These are phyloP conservation scores for Clitarchus hookeri DNA, from an alignment of 2,888 invertebrate genomes.

Conservation along the genomic window DNA sequence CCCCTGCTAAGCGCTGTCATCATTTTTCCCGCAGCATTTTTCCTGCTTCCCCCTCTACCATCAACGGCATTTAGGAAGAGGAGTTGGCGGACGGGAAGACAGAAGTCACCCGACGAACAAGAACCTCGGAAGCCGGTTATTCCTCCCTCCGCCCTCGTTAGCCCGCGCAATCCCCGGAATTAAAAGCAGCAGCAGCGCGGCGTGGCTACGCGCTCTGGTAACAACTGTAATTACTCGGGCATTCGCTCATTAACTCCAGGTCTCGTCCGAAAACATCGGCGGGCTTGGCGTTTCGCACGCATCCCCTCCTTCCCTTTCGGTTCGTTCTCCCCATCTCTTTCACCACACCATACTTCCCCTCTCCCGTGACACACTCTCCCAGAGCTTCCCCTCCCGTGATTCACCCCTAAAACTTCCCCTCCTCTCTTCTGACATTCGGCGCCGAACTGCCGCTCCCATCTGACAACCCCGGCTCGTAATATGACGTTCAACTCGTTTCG, in stretches of 20 bases:
- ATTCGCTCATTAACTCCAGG: slow-evolving; percentile 4
- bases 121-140: background rate
- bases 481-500: background rate
- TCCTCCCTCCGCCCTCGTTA: background rate
- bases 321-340: background rate
- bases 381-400: too few relatives aligned
- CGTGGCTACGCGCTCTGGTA: background rate
- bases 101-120: background rate
- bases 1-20: background rate
- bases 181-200: background rate
- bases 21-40: background rate
- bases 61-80: too few relatives aligned
- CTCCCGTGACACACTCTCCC: background rate
- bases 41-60: background rate
- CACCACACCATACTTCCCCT: background rate
- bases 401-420: too few relatives aligned
- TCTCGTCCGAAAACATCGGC: background rate
- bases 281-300: background rate
- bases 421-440: background rate
- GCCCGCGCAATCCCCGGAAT: background rate
- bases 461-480: background rate
- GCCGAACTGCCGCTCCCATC: background rate
- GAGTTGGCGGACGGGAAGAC: background rate
- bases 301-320: background rate
- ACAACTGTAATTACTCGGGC: slow-evolving; percentile 5